These are phyloP conservation scores for Elgonia sp. DNA, from an alignment of 2,888 invertebrate species.

Conservation along the genomic window DNA sequence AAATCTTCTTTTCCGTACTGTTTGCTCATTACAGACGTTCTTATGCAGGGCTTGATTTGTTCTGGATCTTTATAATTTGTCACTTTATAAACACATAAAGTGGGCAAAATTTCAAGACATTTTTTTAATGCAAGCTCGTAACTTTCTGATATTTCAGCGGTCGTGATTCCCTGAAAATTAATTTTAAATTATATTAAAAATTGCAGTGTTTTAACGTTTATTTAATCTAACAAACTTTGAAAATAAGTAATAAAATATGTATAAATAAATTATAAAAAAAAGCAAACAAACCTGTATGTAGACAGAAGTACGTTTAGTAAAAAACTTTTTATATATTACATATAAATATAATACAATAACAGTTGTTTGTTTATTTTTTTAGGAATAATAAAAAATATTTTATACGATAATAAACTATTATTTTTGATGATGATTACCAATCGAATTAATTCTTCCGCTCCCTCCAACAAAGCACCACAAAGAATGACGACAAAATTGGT, in stretches of 20 bases:
- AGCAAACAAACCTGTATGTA: no score
- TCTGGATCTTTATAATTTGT: slow-evolving; percentile 90
- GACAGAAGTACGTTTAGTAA: no score
- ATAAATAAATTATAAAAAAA: no score
- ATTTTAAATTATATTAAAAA: not conserved
- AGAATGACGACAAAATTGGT: slow-evolving; percentile 99
- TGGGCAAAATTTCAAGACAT: slow-evolving; percentile 95
- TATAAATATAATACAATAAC: no score
- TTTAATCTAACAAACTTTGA: no score
- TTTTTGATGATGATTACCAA: slow-evolving; percentile 87
- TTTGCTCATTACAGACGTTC: slow-evolving; percentile 97
- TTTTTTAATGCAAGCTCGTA: slow-evolving; percentile 97
- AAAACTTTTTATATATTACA: no score
- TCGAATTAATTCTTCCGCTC: slow-evolving; percentile 96
- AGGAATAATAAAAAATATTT: no score
- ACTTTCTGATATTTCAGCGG: slow-evolving; percentile 98
- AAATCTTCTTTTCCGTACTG: slow-evolving; percentile 99
- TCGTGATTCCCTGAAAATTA: slow-evolving; percentile 93
- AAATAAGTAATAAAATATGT: no score
- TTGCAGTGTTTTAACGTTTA: no score
- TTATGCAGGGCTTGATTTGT: slow-evolving; percentile 92
- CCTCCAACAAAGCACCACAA: slow-evolving; percentile 96
- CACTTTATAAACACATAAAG: slow-evolving; percentile 93
- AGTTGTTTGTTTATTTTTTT: no score
- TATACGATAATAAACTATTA: no score